Evolutionary conservation across 2,113 vertebrate genomes (phyloP), one percentile per base, ranked within the genome.

Genomic region (Cebus imitator): DNA sequence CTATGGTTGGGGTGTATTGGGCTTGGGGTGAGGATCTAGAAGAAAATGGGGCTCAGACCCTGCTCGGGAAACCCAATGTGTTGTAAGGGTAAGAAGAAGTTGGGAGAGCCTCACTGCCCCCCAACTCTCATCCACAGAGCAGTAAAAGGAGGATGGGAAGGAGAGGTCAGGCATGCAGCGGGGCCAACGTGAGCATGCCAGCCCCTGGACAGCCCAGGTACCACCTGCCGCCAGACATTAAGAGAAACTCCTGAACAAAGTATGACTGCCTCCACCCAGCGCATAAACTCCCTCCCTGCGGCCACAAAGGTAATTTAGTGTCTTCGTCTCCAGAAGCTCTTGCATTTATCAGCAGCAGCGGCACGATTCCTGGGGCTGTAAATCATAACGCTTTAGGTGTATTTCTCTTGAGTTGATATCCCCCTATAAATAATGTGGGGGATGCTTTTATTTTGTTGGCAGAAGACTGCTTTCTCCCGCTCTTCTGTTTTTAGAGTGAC

Each of bases 381-480:
- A 91, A 95, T 98, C 97, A 96, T 73, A 25, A 30, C 11, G 76
- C 83, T 88, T 73, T n/a, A 75, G 96, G 75, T 80, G 23, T 96
- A 97, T 97, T 97, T 98, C 97, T 97, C 87, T 80, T 48, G 61
- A 66, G 91, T 17, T 93, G 95, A 98, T 57, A 0, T 81, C 40
- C 40, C 79, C 95, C 96, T 92, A 96, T 97, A 96, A 98, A 97
- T 96, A 96, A 95, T 80, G 79, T 1, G 43, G 75, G 82, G 50
- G 78, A 58, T 27, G 91, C 80, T 94, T 86, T 96, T 40, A 30
- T 73, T 86, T 92, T 52, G 40, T 66, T 86, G 70, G 45, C 78
- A n/a, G 76, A 95, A 73, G 88, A 50, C 57, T 30, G 64, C 48
- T 66, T 72, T 83, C 85, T 84, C 35, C 5, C 58, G 75, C 58